Conservation (phyloP, 2,888 invertebrate species). For the Fabriciana adippe region DNA sequence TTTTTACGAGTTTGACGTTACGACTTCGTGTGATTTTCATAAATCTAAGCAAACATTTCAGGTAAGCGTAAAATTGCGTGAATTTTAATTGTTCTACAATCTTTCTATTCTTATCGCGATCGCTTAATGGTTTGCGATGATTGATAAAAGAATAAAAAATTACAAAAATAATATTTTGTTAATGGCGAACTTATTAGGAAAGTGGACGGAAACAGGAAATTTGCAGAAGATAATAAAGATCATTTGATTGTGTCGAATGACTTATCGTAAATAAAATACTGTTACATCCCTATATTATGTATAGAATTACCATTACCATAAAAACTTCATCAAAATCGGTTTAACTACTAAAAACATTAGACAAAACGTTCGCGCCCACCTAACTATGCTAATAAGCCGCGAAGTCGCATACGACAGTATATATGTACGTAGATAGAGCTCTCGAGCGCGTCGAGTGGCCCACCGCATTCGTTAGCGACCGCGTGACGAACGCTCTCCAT, state of each 20-base stretch:
- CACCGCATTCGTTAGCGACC: conserved; percentile 78
- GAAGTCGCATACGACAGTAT: conserved; percentile 42
- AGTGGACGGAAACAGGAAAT: conserved; percentile 3
- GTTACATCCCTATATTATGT: background rate
- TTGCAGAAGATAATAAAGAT: conserved; percentile 9
- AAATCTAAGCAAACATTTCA: conserved; percentile 43
- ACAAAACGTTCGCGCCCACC: conserved; percentile 34
- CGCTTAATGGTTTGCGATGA: conserved; percentile 44
- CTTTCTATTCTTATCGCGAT: conserved; percentile 46
- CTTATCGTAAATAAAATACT: background rate
- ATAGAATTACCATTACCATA: background rate
- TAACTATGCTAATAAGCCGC: conserved; percentile 47
- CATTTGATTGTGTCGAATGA: background rate
- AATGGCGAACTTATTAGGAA: conserved; percentile 29
- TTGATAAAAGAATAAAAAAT: conserved; percentile 41
- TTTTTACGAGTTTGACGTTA: conserved; percentile 24
- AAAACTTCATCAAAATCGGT: conserved; percentile 17
- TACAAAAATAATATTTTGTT: conserved; percentile 37
- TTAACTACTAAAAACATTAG: conserved; percentile 28
- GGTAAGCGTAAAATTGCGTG: conserved; percentile 51
- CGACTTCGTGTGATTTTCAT: conserved; percentile 28
- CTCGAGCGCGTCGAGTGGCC: conserved; percentile 66
- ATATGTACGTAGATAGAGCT: conserved; percentile 44
- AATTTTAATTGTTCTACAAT: conserved; percentile 48
- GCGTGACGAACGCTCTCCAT: conserved; percentile 66